A percentile compares a stretch with the other conserved stretches of the same genome.
These are phyloP conservation scores for Pangasius mekongensis DNA, from an alignment of 2,797 vertebrate genomes.

Conservation along the genomic window DNA sequence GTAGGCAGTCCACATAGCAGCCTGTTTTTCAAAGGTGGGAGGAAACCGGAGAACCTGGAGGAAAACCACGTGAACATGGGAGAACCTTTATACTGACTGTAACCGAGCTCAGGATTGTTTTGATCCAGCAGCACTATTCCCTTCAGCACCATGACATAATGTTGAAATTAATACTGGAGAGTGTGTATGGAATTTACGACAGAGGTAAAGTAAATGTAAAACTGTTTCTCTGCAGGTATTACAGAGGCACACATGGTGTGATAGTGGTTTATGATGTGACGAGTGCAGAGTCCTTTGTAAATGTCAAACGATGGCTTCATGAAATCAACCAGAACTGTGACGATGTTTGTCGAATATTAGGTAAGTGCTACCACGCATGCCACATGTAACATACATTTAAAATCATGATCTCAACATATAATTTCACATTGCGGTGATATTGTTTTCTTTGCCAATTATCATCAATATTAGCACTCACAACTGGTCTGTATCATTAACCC, in stretches of 20 bases:
- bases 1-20: not conserved
- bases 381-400: not conserved
- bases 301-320: conserved; percentile 98
- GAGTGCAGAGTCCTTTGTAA: conserved; percentile 97
- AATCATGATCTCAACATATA: not conserved
- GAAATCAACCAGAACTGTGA: conserved; percentile 99
- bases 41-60: not conserved
- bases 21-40: not conserved
- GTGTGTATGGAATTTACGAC: not conserved
- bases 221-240: conserved; percentile 81
- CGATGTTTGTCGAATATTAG: conserved; percentile 97
- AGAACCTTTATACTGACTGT: not conserved
- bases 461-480: not conserved
- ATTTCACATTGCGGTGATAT: not conserved
- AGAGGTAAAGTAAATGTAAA: not conserved
- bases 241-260: conserved; percentile 96
- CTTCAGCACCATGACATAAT: not conserved
- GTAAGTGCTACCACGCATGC: conserved; percentile 65
- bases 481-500: not conserved
- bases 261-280: conserved; percentile 98
- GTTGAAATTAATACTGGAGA: not conserved
- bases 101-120: not conserved
- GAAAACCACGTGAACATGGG: not conserved
- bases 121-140: not conserved
- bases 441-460: not conserved